Base-by-base conservation (phyloP, 2,888 invertebrate species). In the Tipula confusa region DNA sequence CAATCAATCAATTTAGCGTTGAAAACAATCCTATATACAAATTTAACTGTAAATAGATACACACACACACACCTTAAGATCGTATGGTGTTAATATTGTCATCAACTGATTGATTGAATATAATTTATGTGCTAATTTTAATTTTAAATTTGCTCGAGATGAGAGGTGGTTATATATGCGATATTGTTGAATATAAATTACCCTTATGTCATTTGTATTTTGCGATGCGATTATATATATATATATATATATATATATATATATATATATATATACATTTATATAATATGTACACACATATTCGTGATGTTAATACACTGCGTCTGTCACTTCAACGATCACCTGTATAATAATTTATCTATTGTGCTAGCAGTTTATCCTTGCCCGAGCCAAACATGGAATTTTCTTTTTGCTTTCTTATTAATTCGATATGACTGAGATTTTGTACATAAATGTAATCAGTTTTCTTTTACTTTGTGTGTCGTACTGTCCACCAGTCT, bases 331-430 rank as follows among this genome's bases (percentile, higher is more conserved):
- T 24, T 64, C 9, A 64, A 24, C 64, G n/a, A 64, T 1, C 24
- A 24, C 18, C 64, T 9, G 64, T 64, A 7, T 64, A 24, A 64
- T 64, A 64, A 64, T 64, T 64, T 64, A 64, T 64, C 7, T 18
- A 24, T 24, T 24, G 64, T 24, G 64, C 64, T 3, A 3, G 38
- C 9, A 24, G 64, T 11, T 24, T n/a, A 64, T 64, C 64, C 64
- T 64, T 64, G 64, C 24, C 24, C 64, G 24, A 7, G 64, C 64
- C 64, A 64, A 64, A 64, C 64, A 64, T 64, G 64, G 64, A 64
- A 64, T 64, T 64, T 64, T 24, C 64, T 24, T 64, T 64, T 64
- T 24, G 64, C 64, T 64, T 64, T 64, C 64, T 64, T 64, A 64
- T 24, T n/a, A n/a, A 11, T 64, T 64, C 24, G 64, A 64, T 24